Evolutionary conservation across 2,888 invertebrate genomes (phyloP), one percentile per base, ranked within the genome.

Genomic region (Habrosyne pyritoides): DNA sequence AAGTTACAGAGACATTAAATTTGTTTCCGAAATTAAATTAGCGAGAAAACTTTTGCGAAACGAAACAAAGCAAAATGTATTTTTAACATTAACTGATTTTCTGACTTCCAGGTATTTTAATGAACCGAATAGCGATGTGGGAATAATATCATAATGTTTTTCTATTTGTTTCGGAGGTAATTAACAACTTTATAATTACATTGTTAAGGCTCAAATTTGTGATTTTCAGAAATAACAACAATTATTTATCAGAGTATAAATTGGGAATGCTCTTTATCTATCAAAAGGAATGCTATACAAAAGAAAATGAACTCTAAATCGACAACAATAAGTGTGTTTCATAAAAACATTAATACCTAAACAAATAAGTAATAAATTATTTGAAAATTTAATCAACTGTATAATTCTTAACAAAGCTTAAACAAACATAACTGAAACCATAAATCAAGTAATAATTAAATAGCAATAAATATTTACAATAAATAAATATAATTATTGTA

Each of bases 1-100:
- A 50, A 5, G 2, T 10, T n/a, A 28, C 26, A 2, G 14, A 24
- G 48, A 22, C 21, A 1, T 28, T 28, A 5, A 36, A 36, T 36
- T 50, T 28, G 21, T 50, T 50, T 30, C 18, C 18, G 18, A 50
- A 50, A 50, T 50, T 50, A 30, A 50, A 50, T 50, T 28, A 30
- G 28, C 21, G 8, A 3, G 10, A 10, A 18, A 50, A 50, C 50
- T 50, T 21, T 28, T 18, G 28, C 18, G 18, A 30, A 50, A 28
- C 14, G 26, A 48, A 30, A 50, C 50, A 28, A 50, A 21, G 28
- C 14, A 28, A 50, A 50, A 21, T 18, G 28, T 28, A 50, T 50
- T 50, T 28, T 28, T 28, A 28, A 26, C 7, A 30, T 18, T 21
- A 50, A 28, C 49, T 49, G 2, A 49, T n/a, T 50, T 21, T 10